These are phyloP conservation scores for Hyles lineata DNA, from an alignment of 2,888 invertebrate genomes.

Conservation along the genomic window DNA sequence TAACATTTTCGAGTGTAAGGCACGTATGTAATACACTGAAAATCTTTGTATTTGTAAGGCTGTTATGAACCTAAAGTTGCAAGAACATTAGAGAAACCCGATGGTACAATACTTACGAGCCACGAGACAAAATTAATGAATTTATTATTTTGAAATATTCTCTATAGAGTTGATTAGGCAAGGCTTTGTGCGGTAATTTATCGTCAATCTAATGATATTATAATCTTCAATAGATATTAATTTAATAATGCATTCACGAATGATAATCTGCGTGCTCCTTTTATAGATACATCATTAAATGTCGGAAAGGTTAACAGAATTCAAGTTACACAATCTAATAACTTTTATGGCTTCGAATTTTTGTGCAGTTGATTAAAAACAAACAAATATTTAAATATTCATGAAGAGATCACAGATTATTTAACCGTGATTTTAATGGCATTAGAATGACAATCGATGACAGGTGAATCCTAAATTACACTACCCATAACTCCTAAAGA, in stretches of 20 bases:
- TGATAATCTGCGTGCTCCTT: constrained; percentile 16
- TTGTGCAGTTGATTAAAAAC: not conserved
- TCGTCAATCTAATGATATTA: not conserved
- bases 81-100: no score
- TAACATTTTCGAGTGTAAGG: no score
- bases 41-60: no score
- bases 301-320: constrained; percentile 10
- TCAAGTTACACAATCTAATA: not conserved
- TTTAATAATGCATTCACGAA: constrained; percentile 24
- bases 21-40: no score
- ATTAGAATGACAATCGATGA: not conserved
- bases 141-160: constrained; percentile 5
- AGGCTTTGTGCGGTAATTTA: constrained; percentile 21
- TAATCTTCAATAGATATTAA: constrained; percentile 17
- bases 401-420: no score
- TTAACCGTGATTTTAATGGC: not conserved
- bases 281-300: constrained; percentile 20
- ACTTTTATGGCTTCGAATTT: not conserved
- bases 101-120: not conserved
- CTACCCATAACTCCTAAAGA: no score
- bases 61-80: no score
- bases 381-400: not conserved
- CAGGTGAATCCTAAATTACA: no score
- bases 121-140: not conserved
- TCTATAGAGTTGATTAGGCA: constrained; percentile 11